Conservation (phyloP, 1,140 invertebrate genomes). For the Armadillidium nasatum region DNA sequence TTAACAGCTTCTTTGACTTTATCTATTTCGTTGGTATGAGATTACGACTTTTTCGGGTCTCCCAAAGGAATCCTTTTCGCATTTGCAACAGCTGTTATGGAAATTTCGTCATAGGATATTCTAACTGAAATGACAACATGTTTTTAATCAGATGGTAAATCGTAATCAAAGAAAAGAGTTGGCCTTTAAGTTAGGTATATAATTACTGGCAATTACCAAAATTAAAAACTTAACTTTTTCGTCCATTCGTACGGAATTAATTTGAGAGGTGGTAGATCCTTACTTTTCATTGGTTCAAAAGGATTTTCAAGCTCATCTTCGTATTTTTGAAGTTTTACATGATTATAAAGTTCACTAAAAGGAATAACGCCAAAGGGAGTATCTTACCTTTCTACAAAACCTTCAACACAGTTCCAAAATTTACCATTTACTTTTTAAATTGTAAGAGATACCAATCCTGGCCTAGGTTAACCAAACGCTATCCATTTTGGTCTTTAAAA, state of each 20-base stretch:
- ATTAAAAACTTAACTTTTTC: neutral
- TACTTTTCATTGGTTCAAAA: neutral
- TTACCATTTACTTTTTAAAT: neutral
- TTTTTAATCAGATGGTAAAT: neutral
- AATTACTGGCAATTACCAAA: neutral
- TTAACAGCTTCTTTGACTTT: neutral
- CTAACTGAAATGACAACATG: neutral
- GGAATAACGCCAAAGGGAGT: neutral
- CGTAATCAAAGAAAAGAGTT: neutral
- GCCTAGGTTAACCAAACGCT: neutral
- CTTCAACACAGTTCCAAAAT: neutral
- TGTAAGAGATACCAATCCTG: neutral
- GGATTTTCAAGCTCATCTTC: neutral
- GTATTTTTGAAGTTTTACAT: neutral
- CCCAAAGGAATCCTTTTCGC: neutral
- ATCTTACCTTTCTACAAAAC: neutral
- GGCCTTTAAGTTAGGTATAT: neutral
- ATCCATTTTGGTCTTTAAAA: neutral
- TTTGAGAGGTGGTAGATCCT: neutral
- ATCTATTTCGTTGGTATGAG: neutral
- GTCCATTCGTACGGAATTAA: neutral
- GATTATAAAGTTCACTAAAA: neutral
- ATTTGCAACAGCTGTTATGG: neutral
- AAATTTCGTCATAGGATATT: neutral
- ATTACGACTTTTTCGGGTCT: neutral